Evolutionary conservation across 2,113 vertebrate species (phyloP), one percentile per base, ranked within the genome.

Genomic region (Podiceps cristatus): DNA sequence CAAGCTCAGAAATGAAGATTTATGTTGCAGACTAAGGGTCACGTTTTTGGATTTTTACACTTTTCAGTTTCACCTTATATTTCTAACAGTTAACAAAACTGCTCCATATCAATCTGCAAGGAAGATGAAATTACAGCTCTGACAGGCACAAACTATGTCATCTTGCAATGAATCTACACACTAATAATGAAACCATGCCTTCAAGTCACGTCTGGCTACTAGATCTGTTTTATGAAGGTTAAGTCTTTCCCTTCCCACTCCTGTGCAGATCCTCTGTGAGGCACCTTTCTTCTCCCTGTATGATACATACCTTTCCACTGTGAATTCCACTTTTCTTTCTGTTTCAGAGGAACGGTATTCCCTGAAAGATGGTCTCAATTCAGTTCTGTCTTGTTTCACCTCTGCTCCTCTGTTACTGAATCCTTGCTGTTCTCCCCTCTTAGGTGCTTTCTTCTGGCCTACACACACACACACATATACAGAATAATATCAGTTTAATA

Each of bases 221-320:
- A 45, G 3, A 33, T 18, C 44, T 59, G 13, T n/a, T 60, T 52
- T 52, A 74, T 33, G 28, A 35, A 23, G 14, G 2, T 59, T n/a
- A 76, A 24, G 16, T 11, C 24, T 31, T 71, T 18, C 9, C 23
- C 44, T 33, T 60, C 25, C 35, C 50, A 74, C 4, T 6, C 25
- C 24, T 4, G 7, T 24, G 42, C 20, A 64, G 25, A 44, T 50
- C 7, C 10, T 29, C 29, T 2, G 2, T 5, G 7, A 52, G 50
- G 9, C 20, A 69, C 18, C 31, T 42, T 50, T 35, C 23, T 7
- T 56, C 23, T 63, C 23, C 60, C 22, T 42, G 2, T 28, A 56
- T 8, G 16, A 68, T 8, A 98, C 98, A 5, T 96, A 99, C 99
- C 82, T 98, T n/a, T 98, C 96, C 49, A 88, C 42, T 10, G 97